Evolutionary conservation across 30 jellyfish, hydroid and myxozoan genomes (phyloP), one percentile per base, ranked within the genome.

Genomic region (Aurelia aurita complex sp. Pacific): DNA sequence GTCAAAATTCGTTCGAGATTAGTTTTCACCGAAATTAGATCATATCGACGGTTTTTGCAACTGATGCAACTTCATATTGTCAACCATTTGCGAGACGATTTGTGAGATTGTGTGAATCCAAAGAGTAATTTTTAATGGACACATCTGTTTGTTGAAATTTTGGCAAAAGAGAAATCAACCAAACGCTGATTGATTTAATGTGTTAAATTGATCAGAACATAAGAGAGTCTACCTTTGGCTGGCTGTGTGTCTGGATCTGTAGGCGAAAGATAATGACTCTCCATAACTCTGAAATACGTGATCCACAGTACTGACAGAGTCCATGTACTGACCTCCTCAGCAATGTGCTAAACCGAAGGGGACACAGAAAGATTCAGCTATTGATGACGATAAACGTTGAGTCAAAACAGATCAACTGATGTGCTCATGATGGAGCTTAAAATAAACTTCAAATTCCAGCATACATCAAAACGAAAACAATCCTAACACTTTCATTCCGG

Each of bases 261-360:
- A 77, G 43, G 18, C 87, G 87, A 36, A 77, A 77, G 15, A 51
- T 1, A 57, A 77, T 63, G 33, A 62, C 87, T 59, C 38, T 63
- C 87, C 87, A 77, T 16, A 77, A 53, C 43, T 46, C 65, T 19
- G 33, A 71, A 16, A 61, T 12, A 38, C 64, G 65, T 61, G 87
- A 40, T 35, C 87, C 87, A 77, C 75, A 77, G 46, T 77, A 62
- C n/a, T 55, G 87, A 42, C 76, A 60, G 34, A 62, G 38, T 15
- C 77, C 87, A 62, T 77, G 87, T 2, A 77, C 77, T 13, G 87
- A 77, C 16, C 63, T 77, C 67, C 65, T 68, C 35, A 77, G 87
- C 36, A 77, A 13, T 32, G 67, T 77, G 38, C 87, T 77, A 66
- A 5, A 13, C 12, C 1, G 14, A 10, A 63, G 15, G 1, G 11